Evolutionary conservation across 2,888 invertebrate species (phyloP).

Genomic region (Caenorhabditis zanzibari): DNA sequence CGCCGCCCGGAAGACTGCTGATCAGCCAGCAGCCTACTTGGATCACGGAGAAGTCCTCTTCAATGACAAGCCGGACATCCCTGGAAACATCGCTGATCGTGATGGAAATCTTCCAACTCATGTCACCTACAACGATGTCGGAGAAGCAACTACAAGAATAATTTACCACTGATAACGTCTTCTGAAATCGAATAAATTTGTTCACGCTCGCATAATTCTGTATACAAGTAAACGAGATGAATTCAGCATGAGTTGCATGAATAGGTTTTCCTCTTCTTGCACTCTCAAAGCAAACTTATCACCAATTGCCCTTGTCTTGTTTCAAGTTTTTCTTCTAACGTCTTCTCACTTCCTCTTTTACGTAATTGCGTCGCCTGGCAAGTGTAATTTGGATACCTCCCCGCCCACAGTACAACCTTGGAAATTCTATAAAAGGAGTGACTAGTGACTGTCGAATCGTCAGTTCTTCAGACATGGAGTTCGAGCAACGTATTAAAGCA

Average conservation of each 20-base stretch:
- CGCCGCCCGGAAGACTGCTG: not conserved
- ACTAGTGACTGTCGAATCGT: conserved; percentile 13
- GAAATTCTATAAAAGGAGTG: conserved; percentile 14
- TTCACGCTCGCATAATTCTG: not conserved
- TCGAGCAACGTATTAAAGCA: conserved; percentile 73
- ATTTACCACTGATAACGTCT: conserved; percentile 13
- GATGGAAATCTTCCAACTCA: conserved; percentile 20
- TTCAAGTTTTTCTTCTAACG: conserved; percentile 34
- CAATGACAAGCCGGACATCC: conserved; percentile 22
- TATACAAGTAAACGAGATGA: not conserved
- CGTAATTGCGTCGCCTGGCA: conserved; percentile 35
- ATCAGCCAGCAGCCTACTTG: not conserved
- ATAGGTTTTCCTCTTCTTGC: conserved; percentile 14
- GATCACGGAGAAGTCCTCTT: conserved; percentile 20
- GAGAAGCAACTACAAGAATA: conserved; percentile 1
- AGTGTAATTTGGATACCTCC: conserved; percentile 41
- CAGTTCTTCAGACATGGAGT: conserved; percentile 63
- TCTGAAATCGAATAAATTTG: not conserved
- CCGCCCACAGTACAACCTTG: conserved; percentile 46
- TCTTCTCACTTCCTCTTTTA: conserved; percentile 49
- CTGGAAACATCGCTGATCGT: not conserved
- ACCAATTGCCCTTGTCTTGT: conserved; percentile 13
- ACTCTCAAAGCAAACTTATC: conserved; percentile 40
- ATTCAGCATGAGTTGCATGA: not conserved
- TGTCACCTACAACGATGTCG: conserved; percentile 10